A percentile compares a stretch with the other conserved stretches of the same genome.
Evolutionary conservation across 2,888 invertebrate species (phyloP).

Genomic region (Acanthosepion esculentum): DNA sequence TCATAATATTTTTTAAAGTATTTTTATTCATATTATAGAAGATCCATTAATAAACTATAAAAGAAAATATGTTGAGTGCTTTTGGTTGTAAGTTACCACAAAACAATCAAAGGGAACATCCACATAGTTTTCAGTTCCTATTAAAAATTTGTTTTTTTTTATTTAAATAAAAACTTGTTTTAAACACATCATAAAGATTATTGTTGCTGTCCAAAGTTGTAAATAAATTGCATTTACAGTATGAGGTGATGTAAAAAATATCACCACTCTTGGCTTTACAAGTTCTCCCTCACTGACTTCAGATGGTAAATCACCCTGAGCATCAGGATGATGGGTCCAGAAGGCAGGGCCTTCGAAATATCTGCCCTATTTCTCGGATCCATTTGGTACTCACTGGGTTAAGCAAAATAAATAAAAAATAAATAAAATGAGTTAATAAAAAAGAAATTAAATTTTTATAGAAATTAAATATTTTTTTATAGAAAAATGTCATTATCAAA

Average conservation of each 20-base stretch:
- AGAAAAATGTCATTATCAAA: no score
- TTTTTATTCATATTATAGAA: no score
- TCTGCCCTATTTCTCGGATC: constrained; percentile 91
- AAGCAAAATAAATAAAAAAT: constrained; percentile 34
- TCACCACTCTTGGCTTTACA: background rate
- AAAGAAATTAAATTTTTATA: no score
- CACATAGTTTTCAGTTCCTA: no score
- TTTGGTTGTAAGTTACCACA: no score
- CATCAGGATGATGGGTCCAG: constrained; percentile 52
- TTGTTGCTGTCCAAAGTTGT: background rate
- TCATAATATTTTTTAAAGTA: no score
- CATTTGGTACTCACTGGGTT: constrained; percentile 84
- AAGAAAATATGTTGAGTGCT: no score
- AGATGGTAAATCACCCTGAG: background rate
- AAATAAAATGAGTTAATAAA: background rate
- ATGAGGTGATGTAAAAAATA: background rate
- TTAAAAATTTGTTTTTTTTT: no score
- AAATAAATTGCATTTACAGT: background rate
- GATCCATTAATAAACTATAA: no score
- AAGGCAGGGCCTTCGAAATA: constrained; percentile 79
- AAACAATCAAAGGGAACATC: no score
- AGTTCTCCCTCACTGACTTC: background rate
- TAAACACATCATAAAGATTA: background rate
- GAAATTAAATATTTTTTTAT: no score
- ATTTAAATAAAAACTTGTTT: no score